Evolutionary conservation across 1,140 invertebrate genomes (phyloP).

Genomic region (Apis dorsata): DNA sequence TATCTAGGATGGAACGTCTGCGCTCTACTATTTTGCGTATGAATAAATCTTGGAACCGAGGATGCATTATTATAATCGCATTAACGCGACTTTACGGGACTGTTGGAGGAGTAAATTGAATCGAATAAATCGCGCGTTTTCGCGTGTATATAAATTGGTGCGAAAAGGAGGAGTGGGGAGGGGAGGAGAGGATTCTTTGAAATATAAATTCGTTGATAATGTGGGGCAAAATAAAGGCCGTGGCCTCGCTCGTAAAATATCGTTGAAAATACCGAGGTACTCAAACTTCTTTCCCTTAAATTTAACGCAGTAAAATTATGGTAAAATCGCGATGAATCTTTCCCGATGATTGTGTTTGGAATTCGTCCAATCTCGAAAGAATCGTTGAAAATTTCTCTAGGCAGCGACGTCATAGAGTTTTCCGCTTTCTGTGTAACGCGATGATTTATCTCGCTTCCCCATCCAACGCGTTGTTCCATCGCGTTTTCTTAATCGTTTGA

Average conservation of each 20-base stretch:
- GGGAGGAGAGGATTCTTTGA: neutral
- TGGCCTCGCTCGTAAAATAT: too few relatives aligned
- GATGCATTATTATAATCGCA: constrained; percentile 18
- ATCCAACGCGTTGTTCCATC: neutral
- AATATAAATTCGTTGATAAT: neutral
- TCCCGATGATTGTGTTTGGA: neutral
- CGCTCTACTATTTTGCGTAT: neutral
- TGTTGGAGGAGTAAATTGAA: constrained; percentile 11
- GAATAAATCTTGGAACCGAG: neutral
- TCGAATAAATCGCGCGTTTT: constrained; percentile 2
- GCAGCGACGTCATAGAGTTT: neutral
- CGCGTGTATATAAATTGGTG: neutral
- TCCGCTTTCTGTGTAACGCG: neutral
- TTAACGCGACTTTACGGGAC: neutral
- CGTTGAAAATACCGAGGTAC: neutral
- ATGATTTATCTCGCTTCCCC: constrained; percentile 22
- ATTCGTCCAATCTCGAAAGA: constrained; percentile 3
- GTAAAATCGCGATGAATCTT: neutral
- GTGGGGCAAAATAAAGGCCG: neutral
- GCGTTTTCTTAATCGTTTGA: constrained; percentile 15
- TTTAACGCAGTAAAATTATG: neutral
- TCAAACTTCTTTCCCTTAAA: neutral
- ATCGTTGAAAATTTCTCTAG: constrained; percentile 26
- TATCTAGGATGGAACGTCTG: neutral
- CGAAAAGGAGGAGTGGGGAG: neutral